A percentile compares a stretch with the other conserved stretches of the same genome.
These are phyloP conservation scores for Merops nubicus DNA, from an alignment of 2,113 vertebrate species.

Conservation along the genomic window DNA sequence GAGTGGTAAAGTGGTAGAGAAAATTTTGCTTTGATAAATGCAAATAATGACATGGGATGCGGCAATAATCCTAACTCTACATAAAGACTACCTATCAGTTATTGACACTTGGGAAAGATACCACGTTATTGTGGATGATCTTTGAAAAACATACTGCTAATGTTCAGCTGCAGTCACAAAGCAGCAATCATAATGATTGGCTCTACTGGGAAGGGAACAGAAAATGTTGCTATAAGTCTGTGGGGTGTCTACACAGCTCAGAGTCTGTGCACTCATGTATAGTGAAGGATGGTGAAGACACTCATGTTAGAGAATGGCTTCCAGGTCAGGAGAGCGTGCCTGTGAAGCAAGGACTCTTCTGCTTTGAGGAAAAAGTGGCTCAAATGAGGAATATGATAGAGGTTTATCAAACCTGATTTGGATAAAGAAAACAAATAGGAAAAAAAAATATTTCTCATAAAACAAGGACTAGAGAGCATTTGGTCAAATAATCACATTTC, in stretches of 20 bases:
- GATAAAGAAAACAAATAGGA: background rate
- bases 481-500: background rate
- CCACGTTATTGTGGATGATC: background rate
- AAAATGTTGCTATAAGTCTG: background rate
- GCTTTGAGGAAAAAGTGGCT: background rate
- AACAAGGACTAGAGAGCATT: background rate
- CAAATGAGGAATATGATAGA: background rate
- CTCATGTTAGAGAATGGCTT: background rate
- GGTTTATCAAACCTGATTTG: background rate
- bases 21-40: background rate
- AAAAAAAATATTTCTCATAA: background rate
- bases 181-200: background rate
- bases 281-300: background rate
- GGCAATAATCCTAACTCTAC: background rate
- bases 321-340: background rate
- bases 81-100: background rate
- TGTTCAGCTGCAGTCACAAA: background rate
- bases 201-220: background rate
- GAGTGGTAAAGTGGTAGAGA: background rate
- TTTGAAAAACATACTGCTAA: background rate
- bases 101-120: background rate
- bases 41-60: background rate
- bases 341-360: background rate
- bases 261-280: background rate
- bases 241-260: background rate